Base-by-base conservation (phyloP, 2,888 invertebrate genomes). In the Rotaria magnacalcarata region DNA sequence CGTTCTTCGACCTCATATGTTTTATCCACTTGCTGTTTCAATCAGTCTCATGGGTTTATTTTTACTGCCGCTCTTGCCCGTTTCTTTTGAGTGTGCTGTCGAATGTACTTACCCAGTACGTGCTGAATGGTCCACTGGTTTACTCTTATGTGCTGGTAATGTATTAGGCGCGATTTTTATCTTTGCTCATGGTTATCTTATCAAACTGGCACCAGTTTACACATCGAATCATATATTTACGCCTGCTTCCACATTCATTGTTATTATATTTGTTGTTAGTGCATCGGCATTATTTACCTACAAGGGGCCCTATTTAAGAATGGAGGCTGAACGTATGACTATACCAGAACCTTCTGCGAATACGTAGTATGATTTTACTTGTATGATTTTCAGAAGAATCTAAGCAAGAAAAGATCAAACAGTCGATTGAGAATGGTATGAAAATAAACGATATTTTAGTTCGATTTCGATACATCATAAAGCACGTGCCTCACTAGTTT, bases 121-220 rank as follows among this genome's bases (percentile, higher is more conserved):
- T 67, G 67, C 67, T n/a, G 67, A 67, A 67, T 67, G 67, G 67
- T 67, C 67, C 0, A 67, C 67, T 67, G 67, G 67, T 16, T n/a
- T 67, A 67, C 67, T 67, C 8, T n/a, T 67, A 8, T 67, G 67
- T 67, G 67, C 27, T 27, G 67, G 67, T 27, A 67, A 67, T 67
- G 67, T 67, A 8, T 27, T 67, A 16, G 67, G 67, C 8, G 67
- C 21, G 11, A 24, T 3, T 27, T 67, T 67, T 34, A 67, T n/a
- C 27, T n/a, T 67, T 10, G 5, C 27, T 67, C 67, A 21, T 67
- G 67, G 67, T 24, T 67, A 67, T 67, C 67, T 67, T 10, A 67
- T 67, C 19, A 67, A 67, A 67, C 27, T 67, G 14, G 27, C 67
- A 11, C 67, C 67, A 21, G 67, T 34, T 2, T 27, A 67, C 27